Percentiles rank a stretch among this genome's conserved stretches.
phyloP scores from a whole-genome alignment of 2,797 vertebrate species.

The Micropoecilia bifurca region DNA sequence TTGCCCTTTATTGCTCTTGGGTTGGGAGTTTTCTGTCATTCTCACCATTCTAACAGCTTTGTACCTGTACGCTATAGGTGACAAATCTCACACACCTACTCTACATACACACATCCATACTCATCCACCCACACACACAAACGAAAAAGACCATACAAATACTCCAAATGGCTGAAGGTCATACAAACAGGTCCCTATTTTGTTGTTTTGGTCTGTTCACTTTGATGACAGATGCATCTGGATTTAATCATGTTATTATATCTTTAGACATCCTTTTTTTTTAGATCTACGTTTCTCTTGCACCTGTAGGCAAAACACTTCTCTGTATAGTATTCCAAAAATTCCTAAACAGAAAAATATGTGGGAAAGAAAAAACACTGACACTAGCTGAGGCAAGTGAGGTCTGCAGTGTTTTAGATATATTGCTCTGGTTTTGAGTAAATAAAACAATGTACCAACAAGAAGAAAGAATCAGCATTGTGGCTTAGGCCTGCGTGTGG shows the following conservation, averaged over 20 bases:
- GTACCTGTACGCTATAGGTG: background rate
- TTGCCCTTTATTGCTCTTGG: background rate
- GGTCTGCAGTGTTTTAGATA: background rate
- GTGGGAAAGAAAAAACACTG: background rate
- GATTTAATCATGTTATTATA: background rate
- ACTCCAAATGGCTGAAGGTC: background rate
- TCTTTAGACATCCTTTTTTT: background rate
- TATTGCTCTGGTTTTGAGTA: background rate
- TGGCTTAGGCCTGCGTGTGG: background rate
- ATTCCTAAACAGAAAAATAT: background rate
- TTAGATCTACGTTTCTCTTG: background rate
- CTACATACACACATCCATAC: background rate
- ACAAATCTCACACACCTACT: background rate
- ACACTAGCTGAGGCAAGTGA: background rate
- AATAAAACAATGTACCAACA: background rate
- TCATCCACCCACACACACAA: background rate
- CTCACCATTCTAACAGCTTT: constrained; percentile 1
- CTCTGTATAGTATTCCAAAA: background rate
- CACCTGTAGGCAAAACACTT: background rate
- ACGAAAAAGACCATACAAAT: background rate
- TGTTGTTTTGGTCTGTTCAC: background rate
- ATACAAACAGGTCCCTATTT: background rate
- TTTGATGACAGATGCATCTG: background rate
- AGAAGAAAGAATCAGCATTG: background rate
- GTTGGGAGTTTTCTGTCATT: background rate